Evolutionary conservation across 2,113 vertebrate genomes (phyloP).

Genomic region (Cynoglossus semilaevis): DNA sequence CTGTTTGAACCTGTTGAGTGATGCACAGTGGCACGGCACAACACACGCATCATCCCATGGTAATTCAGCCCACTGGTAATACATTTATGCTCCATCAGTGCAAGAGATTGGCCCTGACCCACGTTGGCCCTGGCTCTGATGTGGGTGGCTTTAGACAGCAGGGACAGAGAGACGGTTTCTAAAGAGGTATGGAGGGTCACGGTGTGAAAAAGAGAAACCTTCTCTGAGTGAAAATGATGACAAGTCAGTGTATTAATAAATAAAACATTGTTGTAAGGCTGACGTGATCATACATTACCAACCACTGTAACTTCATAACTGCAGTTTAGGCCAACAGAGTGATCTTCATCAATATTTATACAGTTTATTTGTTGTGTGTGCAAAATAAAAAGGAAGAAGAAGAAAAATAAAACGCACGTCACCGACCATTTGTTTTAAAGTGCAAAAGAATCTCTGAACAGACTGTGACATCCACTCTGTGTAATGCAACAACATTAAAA

Average conservation of each 20-base stretch:
- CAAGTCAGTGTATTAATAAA: conserved; percentile 39
- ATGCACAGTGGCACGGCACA: conserved; percentile 59
- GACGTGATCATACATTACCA: conserved; percentile 16
- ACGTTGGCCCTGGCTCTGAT: conserved; percentile 60
- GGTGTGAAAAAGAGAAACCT: conserved; percentile 43
- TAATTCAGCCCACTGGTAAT: conserved; percentile 64
- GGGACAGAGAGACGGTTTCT: conserved; percentile 50
- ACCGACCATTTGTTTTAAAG: conserved; percentile 5
- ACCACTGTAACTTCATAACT: conserved; percentile 25
- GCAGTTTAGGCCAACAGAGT: conserved; percentile 27
- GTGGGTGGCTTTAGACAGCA: conserved; percentile 62
- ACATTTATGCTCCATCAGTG: conserved; percentile 73
- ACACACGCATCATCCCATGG: conserved; percentile 66
- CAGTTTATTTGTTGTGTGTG: conserved; percentile 21
- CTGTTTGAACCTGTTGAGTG: conserved; percentile 69
- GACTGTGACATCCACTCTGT: not conserved
- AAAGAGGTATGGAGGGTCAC: conserved; percentile 58
- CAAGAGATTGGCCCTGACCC: conserved; percentile 69
- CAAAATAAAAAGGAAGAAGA: not conserved
- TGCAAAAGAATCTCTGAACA: conserved; percentile 14
- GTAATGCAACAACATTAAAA: conserved; percentile 4
- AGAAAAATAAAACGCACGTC: not conserved
- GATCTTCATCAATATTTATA: conserved; percentile 36
- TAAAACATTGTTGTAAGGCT: conserved; percentile 12
- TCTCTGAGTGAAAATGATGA: conserved; percentile 47